Conservation (phyloP, 2,888 invertebrate genomes). For the Limnephilus lunatus region DNA sequence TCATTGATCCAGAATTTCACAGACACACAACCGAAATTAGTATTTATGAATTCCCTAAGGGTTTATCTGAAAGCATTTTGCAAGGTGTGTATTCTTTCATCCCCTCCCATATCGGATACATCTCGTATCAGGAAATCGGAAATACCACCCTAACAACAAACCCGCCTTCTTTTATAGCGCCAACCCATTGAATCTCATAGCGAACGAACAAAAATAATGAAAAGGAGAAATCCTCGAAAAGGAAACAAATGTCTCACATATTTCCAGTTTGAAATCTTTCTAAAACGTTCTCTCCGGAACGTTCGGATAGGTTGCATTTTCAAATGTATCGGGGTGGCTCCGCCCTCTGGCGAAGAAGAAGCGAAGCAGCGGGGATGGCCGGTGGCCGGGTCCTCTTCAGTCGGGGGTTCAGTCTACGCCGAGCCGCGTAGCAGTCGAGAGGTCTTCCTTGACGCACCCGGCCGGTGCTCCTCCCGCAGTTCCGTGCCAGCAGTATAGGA, state of each 20-base stretch:
- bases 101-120: background rate
- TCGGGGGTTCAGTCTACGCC: constrained; percentile 55
- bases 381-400: background rate
- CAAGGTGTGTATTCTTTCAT: background rate
- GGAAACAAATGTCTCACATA: constrained; percentile 3
- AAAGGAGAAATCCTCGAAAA: constrained; percentile 2
- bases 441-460: constrained; percentile 28
- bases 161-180: constrained; percentile 8
- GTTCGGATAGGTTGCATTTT: constrained; percentile 9
- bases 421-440: constrained; percentile 56
- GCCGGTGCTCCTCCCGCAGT: constrained; percentile 16
- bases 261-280: background rate
- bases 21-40: background rate
- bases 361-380: constrained; percentile 5
- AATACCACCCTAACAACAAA: background rate
- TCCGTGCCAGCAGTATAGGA: constrained; percentile 66
- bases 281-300: background rate
- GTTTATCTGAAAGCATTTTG: background rate
- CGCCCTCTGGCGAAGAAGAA: constrained; percentile 56
- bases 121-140: constrained; percentile 16
- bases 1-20: too few species aligned
- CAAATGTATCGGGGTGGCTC: constrained; percentile 37
- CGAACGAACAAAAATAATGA: background rate
- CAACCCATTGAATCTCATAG: background rate
- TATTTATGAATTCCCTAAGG: background rate